Evolutionary conservation across 2,797 vertebrate species (phyloP), one percentile per base, ranked within the genome.

Genomic region (Coregonus ussuriensis): DNA sequence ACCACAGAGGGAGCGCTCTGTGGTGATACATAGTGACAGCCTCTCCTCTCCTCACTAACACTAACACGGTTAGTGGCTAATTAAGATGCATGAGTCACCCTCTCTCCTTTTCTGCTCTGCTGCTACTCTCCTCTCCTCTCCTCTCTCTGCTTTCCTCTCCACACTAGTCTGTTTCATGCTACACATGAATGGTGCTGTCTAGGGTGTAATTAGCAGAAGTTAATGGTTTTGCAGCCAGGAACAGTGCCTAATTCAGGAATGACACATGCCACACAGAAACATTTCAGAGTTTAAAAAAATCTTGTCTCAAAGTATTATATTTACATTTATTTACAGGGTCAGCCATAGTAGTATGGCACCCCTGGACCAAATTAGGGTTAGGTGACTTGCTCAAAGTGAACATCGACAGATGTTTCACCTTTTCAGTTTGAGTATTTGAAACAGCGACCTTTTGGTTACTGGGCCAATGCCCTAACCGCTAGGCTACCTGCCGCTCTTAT

Each of bases 71-170:
- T 47, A 47, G 41, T 47, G 41, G 7, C 86, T 91, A 92, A 93
- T 92, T 91, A 92, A 93, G 91, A 91, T 85, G 87, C 87, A 91
- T 92, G 91, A 93, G 86, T 91, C 90, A 91, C 83, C 83, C 7
- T 18, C 3, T 51, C 53, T 71, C 4, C 35, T 18, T 18, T 4
- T 81, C 79, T 86, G 33, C 21, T 21, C 84, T 85, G 86, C 79
- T 53, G 25, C 25, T 25, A 25, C 54, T n/a, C 54, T 18, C 54
- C 54, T 59, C 54, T 18, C 54, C 54, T 59, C 54, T 33, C 31
- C 31, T 2, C 31, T 33, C 31, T 3, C 31, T 33, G 2, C 31
- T 2, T 3, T 33, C 31, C 31, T 2, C 51, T 72, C 69, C n/a
- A 13, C 25, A 66, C 11, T 29, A 3, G 11, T 11, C 63, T 33